Conservation (phyloP, 2,888 invertebrate species). For the Macrosiphum euphorbiae region DNA sequence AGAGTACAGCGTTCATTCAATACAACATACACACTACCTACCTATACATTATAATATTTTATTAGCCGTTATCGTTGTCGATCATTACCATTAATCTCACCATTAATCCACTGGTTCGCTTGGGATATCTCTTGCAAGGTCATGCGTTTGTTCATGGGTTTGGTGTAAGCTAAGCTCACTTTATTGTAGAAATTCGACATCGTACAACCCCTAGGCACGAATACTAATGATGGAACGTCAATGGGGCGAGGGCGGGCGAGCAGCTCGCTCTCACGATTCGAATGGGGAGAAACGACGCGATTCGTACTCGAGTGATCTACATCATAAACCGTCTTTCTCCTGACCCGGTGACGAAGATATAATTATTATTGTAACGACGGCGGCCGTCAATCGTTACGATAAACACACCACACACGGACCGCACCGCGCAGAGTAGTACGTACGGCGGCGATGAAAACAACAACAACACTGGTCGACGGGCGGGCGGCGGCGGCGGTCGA, state of each 20-base stretch:
- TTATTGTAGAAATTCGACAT: constrained; percentile 85
- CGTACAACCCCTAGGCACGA: constrained; percentile 67
- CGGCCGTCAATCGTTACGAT: neutral
- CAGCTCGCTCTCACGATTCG: neutral
- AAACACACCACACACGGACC: neutral
- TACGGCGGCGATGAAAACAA: neutral
- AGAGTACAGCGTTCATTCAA: neutral
- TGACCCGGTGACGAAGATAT: neutral
- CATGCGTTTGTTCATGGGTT: constrained; percentile 79
- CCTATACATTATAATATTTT: neutral
- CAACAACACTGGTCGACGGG: neutral
- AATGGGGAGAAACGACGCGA: neutral
- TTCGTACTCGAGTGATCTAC: neutral
- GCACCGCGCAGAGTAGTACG: neutral
- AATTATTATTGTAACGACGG: neutral
- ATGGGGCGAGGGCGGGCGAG: neutral
- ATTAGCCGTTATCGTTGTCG: neutral
- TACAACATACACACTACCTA: neutral
- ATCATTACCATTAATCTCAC: constrained; percentile 71
- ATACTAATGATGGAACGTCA: neutral
- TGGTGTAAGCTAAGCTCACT: constrained; percentile 75
- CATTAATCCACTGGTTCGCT: constrained; percentile 89
- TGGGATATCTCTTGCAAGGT: constrained; percentile 80
- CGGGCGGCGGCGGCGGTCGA: neutral
- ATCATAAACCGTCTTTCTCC: neutral